Conservation (phyloP, 2,888 invertebrate species). For the Ashinkailepas kermadecensis region DNA sequence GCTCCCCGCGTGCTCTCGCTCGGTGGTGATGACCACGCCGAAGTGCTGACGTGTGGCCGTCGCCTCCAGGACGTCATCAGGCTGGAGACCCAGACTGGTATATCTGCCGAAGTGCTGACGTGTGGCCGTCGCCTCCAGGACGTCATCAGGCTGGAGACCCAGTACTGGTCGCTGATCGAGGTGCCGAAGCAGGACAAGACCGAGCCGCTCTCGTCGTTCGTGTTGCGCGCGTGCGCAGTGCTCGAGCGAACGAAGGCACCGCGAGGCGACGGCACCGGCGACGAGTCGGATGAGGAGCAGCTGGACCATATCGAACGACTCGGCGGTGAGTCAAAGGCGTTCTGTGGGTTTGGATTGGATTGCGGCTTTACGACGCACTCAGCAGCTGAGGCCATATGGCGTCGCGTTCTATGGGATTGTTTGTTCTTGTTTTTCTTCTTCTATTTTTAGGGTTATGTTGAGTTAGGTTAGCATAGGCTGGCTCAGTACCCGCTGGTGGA, state of each 20-base stretch:
- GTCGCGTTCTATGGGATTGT: no score
- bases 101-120: no score
- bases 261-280: not conserved
- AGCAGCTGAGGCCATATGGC: no score
- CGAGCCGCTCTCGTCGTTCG: constrained; percentile 85
- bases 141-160: constrained; percentile 80
- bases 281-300: not conserved
- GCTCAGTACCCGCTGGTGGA: no score
- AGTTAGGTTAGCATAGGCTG: no score
- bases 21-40: no score
- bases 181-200: constrained; percentile 90
- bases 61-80: constrained; percentile 70
- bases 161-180: constrained; percentile 89
- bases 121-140: constrained; percentile 51
- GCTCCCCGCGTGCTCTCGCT: no score
- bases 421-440: no score
- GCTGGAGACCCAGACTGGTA: constrained; percentile 87
- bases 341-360: no score
- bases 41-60: no score
- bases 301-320: not conserved
- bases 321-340: not conserved
- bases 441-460: no score
- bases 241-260: constrained; percentile 71
- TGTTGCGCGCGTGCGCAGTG: constrained; percentile 78
- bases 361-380: no score